These are phyloP conservation scores for Sebastes fasciatus DNA, from an alignment of 2,113 vertebrate genomes.

Conservation along the genomic window DNA sequence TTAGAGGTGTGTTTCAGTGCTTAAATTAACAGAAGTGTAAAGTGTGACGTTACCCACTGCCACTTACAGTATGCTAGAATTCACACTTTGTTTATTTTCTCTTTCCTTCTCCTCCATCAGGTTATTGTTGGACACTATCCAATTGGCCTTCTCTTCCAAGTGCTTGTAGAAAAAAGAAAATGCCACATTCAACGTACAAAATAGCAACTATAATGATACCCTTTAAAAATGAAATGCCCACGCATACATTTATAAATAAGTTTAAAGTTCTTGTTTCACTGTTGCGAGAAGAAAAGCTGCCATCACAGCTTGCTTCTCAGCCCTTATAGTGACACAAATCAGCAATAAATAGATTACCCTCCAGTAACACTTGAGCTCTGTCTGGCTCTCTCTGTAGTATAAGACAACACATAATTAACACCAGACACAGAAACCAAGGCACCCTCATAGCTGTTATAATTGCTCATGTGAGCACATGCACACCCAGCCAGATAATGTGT, in stretches of 20 bases:
- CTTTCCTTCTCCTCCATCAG: background rate
- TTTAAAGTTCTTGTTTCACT: background rate
- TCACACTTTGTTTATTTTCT: background rate
- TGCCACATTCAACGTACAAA: background rate
- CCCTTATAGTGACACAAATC: background rate
- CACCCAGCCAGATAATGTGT: slow-evolving; percentile 28
- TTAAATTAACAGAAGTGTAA: background rate
- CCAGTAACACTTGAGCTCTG: slow-evolving; percentile 21
- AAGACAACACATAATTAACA: slow-evolving; percentile 66
- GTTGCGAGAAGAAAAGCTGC: background rate
- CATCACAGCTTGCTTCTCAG: background rate
- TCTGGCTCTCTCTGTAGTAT: slow-evolving; percentile 25
- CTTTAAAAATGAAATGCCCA: slow-evolving; percentile 5
- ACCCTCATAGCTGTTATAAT: slow-evolving; percentile 42
- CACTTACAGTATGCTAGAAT: background rate
- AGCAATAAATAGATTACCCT: slow-evolving; percentile 24
- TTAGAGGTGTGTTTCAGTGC: slow-evolving; percentile 2
- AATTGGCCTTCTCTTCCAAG: background rate
- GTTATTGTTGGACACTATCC: background rate
- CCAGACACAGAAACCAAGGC: slow-evolving; percentile 32
- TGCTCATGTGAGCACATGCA: slow-evolving; percentile 26
- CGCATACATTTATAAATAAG: background rate
- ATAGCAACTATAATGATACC: background rate
- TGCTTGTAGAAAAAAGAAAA: background rate
- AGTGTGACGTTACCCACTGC: background rate